Base-by-base conservation (phyloP, 2,797 vertebrate genomes). In the Aldrovandia affinis region DNA sequence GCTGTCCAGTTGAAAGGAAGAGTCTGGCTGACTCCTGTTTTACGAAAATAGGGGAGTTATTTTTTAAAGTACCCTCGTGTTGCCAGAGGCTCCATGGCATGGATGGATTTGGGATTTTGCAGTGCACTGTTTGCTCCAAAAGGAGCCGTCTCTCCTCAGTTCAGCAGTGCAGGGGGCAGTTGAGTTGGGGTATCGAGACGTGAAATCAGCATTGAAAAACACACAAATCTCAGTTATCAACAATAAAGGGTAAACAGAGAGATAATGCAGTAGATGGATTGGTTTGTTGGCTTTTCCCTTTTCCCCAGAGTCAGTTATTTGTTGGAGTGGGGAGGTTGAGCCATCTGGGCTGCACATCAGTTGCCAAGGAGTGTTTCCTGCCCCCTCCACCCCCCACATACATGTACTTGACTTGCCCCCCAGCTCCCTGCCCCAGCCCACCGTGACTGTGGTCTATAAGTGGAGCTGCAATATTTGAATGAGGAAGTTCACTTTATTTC, bases 141-240 rank as follows among this genome's bases (percentile, higher is more conserved):
- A n/a, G n/a, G n/a, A n/a, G n/a, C n/a, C n/a, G n/a, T n/a, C n/a
- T n/a, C 28, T n/a, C 57, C 42, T 39, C 15, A 3, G 6, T 12
- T 5, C 25, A 78, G 63, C 25, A 57, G 28, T 30, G 73, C 47
- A 33, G 42, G 36, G 28, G 79, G 82, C n/a, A 83, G 77, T 52
- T 9, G 8, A 22, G 50, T 30, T 30, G 14, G 39, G 50, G 54
- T 81, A 82, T 65, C 50, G n/a, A 83, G 25, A 86, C 65, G 83
- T 83, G 83, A 83, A 82, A 85, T 81, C 82, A 14, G 30, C 77
- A 63, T 39, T 61, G 81, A 77, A 82, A 85, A 88, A 87, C 84
- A 88, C 87, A 87, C 83, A 85, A 77, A 78, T 54, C 83, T 57
- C 59, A 52, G 79, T 79, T 83, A 84, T 86, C 84, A 42, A 59